Evolutionary conservation across 2,888 invertebrate species (phyloP), one percentile per base, ranked within the genome.

Genomic region (Eristalis arbustorum): DNA sequence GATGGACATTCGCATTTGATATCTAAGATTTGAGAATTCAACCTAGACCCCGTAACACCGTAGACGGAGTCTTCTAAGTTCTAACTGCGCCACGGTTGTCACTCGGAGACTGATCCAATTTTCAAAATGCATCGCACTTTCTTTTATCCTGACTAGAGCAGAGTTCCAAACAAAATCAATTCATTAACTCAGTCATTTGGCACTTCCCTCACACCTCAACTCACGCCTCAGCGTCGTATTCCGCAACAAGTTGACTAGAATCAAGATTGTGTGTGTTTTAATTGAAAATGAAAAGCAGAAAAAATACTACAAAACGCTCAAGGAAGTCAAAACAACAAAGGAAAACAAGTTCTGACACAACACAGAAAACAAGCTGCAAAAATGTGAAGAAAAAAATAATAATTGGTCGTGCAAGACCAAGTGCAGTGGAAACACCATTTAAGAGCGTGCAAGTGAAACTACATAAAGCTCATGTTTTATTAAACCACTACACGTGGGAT

Each of bases 401-500:
- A 75, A 75, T 75, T 81, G 76, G 62, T 42, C 59, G 59, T 71
- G 56, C 25, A 84, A 68, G 76, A 84, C 62, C 80, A 84, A 84
- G 76, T 81, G 84, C 84, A 84, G 75, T 59, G 81, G 76, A 80
- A 84, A 84, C 72, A 84, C 72, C 80, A 73, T 76, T 84, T 76
- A 73, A 73, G 59, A 62, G 67, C 68, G 67, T 67, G 57, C 57
- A 66, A 63, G 74, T 56, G 71, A 69, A 75, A 72, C 71, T 76
- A 72, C 57, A 69, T 72, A 68, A 79, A 76, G 67, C 71, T 84
- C 42, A 72, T 67, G 71, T 79, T 79, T 84, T 80, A 75, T 80
- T 75, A 67, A 61, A 71, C 66, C 37, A 18, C 76, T 67, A 64
- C 69, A 72, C 63, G 71, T 68, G 49, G 49, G 49, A 18, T 18